Evolutionary conservation across 2,888 invertebrate genomes (phyloP), one percentile per base, ranked within the genome.

Genomic region (Pyrocoelia pectoralis): DNA sequence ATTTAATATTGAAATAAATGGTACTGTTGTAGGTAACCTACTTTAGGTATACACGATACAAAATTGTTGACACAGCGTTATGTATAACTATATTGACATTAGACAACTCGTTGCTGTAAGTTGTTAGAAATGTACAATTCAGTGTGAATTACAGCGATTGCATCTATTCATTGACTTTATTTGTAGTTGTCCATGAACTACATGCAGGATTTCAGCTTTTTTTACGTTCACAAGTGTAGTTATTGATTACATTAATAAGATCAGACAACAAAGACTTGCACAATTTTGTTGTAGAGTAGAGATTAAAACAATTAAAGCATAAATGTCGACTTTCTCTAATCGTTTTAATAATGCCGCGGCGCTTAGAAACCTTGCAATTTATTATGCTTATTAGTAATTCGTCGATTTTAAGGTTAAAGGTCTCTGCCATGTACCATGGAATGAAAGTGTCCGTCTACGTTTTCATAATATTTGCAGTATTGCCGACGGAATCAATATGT

Each of bases 111-210:
- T 57, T 54, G 49, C 57, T 43, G 14, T 41, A n/a, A n/a, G 61
- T 46, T 56, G 41, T 41, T 56, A 50, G 52, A 57, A 54, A 46
- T 50, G 54, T 46, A 63, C 57, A 62, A 53, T 57, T 53, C 55
- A 50, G 56, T 60, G 41, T 57, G 56, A 64, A 64, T 63, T 66
- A 60, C 60, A 54, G 28, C 38, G 63, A 66, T 57, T 61, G 66
- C 63, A 66, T 65, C 61, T 60, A 57, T 59, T 63, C 58, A 63
- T 38, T 56, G 66, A 63, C 49, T 66, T 63, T 64, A 61, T 64
- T 63, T 63, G 66, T 38, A 15, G 66, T 56, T 57, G 63, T 63
- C 66, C 66, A 56, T 66, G 66, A 66, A 61, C 66, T 66, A 66
- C 56, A 66, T 66, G 66, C 48, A 46, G 29, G 15, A 41, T 24